phyloP scores from a whole-genome alignment of 2,113 vertebrate species.

The Hiodon alosoides region DNA sequence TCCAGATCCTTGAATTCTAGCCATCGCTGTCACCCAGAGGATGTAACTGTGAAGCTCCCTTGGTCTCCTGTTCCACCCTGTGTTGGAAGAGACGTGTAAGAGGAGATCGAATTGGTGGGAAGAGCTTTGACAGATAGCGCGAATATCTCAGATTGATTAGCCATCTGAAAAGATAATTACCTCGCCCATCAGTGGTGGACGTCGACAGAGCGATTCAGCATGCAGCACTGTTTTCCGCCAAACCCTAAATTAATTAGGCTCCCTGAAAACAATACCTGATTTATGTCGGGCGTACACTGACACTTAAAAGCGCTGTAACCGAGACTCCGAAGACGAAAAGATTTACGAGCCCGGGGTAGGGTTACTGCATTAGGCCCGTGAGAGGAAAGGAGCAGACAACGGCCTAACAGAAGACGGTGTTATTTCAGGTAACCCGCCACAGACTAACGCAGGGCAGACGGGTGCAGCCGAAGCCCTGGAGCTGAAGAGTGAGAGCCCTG shows the following conservation, averaged over 20 bases:
- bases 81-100: background rate
- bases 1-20: background rate
- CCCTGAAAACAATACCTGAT: conserved; percentile 28
- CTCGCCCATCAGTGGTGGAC: background rate
- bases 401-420: conserved; percentile 8
- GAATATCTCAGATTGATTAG: conserved; percentile 14
- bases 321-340: conserved; percentile 16
- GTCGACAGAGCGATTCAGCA: conserved; percentile 4
- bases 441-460: background rate
- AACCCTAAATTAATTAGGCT: conserved; percentile 17
- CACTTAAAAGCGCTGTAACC: conserved; percentile 12
- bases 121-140: conserved; percentile 2
- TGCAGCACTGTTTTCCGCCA: conserved; percentile 14
- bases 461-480: background rate
- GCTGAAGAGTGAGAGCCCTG: background rate
- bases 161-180: conserved; percentile 22
- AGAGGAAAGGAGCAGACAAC: conserved; percentile 4
- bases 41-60: conserved; percentile 5
- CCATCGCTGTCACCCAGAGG: conserved; percentile 8
- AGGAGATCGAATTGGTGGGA: too few relatives aligned
- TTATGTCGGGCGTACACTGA: conserved; percentile 17
- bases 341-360: conserved; percentile 27
- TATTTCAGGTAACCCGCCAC: conserved; percentile 19
- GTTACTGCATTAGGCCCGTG: conserved; percentile 15
- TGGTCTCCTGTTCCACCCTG: background rate